A percentile compares a stretch with the other conserved stretches of the same genome.
Evolutionary conservation across 2,797 vertebrate species (phyloP).

Genomic region (Phaenicophaeus curvirostris): DNA sequence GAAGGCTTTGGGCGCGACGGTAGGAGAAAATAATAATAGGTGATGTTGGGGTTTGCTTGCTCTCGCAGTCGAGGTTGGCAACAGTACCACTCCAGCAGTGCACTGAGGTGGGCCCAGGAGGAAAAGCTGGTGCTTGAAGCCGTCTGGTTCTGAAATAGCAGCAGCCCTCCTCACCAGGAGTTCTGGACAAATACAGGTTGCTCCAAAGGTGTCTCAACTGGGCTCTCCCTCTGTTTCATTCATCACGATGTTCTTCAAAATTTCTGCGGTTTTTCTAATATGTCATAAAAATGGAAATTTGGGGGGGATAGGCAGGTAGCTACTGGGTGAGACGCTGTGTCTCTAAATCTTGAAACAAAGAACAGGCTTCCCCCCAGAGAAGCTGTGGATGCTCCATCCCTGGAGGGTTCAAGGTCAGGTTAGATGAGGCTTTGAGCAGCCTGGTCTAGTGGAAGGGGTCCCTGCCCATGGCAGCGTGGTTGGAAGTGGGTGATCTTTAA

Average conservation of each 20-base stretch:
- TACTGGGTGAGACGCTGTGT: background rate
- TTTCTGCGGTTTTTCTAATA: background rate
- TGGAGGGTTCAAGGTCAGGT: too few species aligned
- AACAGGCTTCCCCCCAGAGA: too few species aligned
- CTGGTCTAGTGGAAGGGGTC: too few species aligned
- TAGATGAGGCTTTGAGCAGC: too few species aligned
- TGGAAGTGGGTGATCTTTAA: too few species aligned
- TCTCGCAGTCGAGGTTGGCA: background rate
- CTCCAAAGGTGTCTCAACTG: background rate
- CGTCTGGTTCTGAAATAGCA: rapidly evolving
- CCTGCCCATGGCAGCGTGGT: too few species aligned
- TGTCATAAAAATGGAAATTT: background rate
- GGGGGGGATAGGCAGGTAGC: rapidly evolving
- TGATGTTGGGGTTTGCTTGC: background rate
- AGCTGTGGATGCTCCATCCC: too few species aligned
- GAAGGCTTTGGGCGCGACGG: conserved; percentile 40
- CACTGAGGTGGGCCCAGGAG: background rate
- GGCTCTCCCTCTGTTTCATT: background rate
- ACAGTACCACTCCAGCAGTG: background rate
- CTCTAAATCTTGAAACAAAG: background rate
- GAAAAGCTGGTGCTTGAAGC: background rate
- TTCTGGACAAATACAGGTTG: background rate
- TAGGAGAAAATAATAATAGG: background rate
- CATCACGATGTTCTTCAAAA: background rate
- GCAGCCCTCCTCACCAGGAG: background rate